Evolutionary conservation across 1,140 invertebrate species (phyloP), one percentile per base, ranked within the genome.

Genomic region (Aethina tumida): DNA sequence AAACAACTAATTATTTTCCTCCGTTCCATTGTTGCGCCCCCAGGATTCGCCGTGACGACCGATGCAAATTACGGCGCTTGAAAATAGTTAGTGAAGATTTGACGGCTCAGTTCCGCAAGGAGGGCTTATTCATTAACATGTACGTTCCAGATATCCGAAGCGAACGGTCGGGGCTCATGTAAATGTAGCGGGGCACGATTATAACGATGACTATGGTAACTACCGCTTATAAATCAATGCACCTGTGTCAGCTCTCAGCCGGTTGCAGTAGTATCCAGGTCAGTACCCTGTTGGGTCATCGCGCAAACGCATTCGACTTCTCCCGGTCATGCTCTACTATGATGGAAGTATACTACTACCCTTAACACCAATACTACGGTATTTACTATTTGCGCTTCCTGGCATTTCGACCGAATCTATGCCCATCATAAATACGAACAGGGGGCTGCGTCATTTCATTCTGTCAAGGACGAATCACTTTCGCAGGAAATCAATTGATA

Each of bases 221-320:
- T n/a, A n/a, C n/a, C n/a, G n/a, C n/a, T n/a, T n/a, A 38, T 25
- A 38, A 38, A 38, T 38, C 36, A 38, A 38, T 38, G 36, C 36
- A 38, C 36, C 36, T 38, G 36, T 38, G 25, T 38, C 36, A 38
- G 25, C 17, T 14, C 9, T 19, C 33, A 19, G 33, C 20, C 20
- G 22, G 36, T 22, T 22, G 36, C 36, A 38, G 36, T 30, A 38
- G 36, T 38, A 38, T 38, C 24, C 36, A 38, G 36, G 36, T 38
- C 36, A 38, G 25, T 38, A 38, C 36, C 36, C 36, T 30, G 36
- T 13, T 27, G 30, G 36, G 36, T 38, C 36, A 38, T 21, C 25
- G 15, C 36, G 36, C 36, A 25, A 17, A 15, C 36, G 33, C 15
- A 19, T 2, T 4, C 4, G n/a, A 12, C 9, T 15, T 15, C 7